Conservation (phyloP, 2,113 vertebrate species). For the Aegotheles bennettii region DNA sequence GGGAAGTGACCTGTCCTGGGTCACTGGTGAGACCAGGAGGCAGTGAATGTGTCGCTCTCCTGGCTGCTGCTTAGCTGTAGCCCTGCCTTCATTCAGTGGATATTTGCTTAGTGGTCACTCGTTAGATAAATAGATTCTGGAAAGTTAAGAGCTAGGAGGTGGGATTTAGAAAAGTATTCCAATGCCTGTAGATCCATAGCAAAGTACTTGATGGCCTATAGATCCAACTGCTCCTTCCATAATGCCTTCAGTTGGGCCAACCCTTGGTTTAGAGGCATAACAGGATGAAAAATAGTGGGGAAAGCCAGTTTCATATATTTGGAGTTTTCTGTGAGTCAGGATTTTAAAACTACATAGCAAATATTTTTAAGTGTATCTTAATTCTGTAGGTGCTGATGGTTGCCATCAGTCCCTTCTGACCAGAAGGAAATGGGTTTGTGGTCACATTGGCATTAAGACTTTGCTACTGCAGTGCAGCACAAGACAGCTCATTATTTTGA, state of each 20-base stretch:
- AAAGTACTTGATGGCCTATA: neutral
- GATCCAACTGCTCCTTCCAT: neutral
- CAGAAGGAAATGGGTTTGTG: neutral
- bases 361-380: neutral
- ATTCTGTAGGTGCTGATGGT: neutral
- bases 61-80: neutral
- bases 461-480: neutral
- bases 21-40: neutral
- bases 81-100: neutral
- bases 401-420: neutral
- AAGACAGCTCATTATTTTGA: neutral
- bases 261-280: neutral
- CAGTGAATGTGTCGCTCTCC: neutral
- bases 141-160: neutral
- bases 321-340: neutral
- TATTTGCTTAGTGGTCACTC: neutral
- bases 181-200: neutral
- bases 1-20: neutral
- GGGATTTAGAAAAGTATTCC: neutral
- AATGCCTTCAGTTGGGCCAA: neutral
- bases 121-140: neutral
- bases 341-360: neutral
- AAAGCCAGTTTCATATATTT: neutral
- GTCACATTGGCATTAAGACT: neutral
- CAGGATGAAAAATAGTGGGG: neutral